phyloP scores from a whole-genome alignment of 1,140 invertebrate species.

The Scylla paramamosain region DNA sequence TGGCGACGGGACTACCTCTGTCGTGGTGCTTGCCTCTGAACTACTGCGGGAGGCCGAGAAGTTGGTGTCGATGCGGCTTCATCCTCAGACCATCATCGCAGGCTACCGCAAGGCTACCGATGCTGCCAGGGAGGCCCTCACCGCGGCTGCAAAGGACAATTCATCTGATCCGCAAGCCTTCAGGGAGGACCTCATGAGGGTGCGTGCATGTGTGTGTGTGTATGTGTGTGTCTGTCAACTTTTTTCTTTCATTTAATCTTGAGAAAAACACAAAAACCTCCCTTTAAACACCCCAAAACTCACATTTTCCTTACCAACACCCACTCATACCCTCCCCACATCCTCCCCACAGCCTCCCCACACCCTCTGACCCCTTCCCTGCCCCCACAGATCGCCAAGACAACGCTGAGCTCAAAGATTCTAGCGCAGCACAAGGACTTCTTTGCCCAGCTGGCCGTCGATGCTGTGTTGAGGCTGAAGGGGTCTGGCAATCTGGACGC shows the following conservation, averaged over 20 bases:
- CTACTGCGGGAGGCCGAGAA: slow-evolving; percentile 97
- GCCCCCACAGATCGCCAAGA: slow-evolving; percentile 91
- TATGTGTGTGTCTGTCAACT: no score
- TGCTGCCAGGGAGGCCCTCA: slow-evolving; percentile 91
- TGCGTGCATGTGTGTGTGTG: no score
- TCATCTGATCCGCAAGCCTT: slow-evolving; percentile 90
- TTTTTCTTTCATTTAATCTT: no score
- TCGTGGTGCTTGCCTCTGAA: slow-evolving; percentile 98
- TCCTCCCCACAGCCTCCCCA: background rate
- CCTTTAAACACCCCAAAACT: background rate
- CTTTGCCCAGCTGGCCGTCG: slow-evolving; percentile 96
- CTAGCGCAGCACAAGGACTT: slow-evolving; percentile 98
- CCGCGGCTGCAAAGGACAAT: slow-evolving; percentile 83
- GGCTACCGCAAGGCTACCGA: slow-evolving; percentile 95
- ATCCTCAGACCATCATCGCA: slow-evolving; percentile 98
- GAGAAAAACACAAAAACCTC: no score
- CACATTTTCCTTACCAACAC: background rate
- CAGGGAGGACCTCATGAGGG: slow-evolving; percentile 91
- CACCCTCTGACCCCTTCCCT: slow-evolving; percentile 81
- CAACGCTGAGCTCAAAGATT: slow-evolving; percentile 99
- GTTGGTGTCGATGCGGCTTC: slow-evolving; percentile 95
- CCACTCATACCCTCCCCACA: background rate
- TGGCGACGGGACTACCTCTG: slow-evolving; percentile 99
- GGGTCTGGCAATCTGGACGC: slow-evolving; percentile 96
- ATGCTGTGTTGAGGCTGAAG: slow-evolving; percentile 96